Evolutionary conservation across 2,888 invertebrate species (phyloP), one percentile per base, ranked within the genome.

Genomic region (Apotomis betuletana): DNA sequence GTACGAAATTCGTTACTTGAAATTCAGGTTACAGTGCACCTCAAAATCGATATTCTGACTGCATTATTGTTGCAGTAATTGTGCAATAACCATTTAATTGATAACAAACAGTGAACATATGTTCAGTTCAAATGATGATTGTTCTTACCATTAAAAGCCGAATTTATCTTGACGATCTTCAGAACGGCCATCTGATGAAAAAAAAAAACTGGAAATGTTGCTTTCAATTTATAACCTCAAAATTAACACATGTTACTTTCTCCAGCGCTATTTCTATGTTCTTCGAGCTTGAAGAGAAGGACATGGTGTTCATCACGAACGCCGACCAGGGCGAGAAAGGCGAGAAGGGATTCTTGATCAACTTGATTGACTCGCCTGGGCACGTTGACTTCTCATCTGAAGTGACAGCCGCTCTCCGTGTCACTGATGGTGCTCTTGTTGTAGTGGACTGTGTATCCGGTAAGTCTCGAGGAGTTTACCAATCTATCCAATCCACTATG

Each of bases 371-470:
- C 94, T 99, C 99, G 27, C 99, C 99, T 80, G 99, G 99, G 79
- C 99, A 99, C 97, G 99, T 99, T 87, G 99, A 99, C 94, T 99
- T 99, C 95, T 99, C 99, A 4, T 99, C 98, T 78, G 99, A 99
- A 94, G 99, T 99, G 79, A 99, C 99, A 69, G 99, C 99, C 84
- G 99, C 99, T 81, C 97, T 99, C 78, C 98, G 99, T 95, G 99
- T 99, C 64, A 99, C 99, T 86, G 99, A 99, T 93, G 99, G 99
- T 89, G 99, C 99, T 83, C 96, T 99, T 75, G 99, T 99, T 69
- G 99, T 99, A 65, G 99, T 99, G 6, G 99, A 99, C 92, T 99
- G 99, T 93, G 99, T 99, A 68, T 99, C 99, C 82, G 99, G 98
- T 98, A 90, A 87, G 94, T 90, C 8, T 9, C 5, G 49, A 49